phyloP scores from a whole-genome alignment of 1,140 invertebrate genomes.

The Piezodorus guildinii region DNA sequence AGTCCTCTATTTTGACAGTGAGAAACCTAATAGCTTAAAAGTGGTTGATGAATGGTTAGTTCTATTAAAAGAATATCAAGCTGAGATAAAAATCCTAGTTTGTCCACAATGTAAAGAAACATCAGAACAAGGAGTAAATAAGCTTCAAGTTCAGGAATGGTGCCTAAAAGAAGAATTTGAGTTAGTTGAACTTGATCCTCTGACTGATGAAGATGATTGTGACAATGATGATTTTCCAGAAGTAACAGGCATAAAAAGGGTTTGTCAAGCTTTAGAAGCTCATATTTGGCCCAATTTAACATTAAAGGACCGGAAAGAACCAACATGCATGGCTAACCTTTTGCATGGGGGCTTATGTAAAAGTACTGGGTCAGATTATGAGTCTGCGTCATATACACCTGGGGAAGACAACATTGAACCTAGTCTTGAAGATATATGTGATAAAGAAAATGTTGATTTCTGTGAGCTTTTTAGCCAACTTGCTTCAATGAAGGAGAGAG shows the following conservation, averaged over 20 bases:
- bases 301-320: slow-evolving; percentile 40
- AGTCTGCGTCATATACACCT: not conserved
- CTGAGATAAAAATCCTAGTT: slow-evolving; percentile 41
- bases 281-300: slow-evolving; percentile 64
- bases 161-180: slow-evolving; percentile 56
- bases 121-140: slow-evolving; percentile 17
- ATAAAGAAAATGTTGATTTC: slow-evolving; percentile 31
- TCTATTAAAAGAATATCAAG: slow-evolving; percentile 39
- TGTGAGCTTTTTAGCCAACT: slow-evolving; percentile 44
- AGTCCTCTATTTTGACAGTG: slow-evolving; percentile 44
- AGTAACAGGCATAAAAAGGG: slow-evolving; percentile 53
- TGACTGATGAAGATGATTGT: slow-evolving; percentile 36
- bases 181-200: slow-evolving; percentile 54
- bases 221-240: slow-evolving; percentile 46
- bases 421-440: slow-evolving; percentile 13
- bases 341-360: slow-evolving; percentile 20
- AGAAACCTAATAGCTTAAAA: slow-evolving; percentile 39
- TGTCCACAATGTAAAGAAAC: slow-evolving; percentile 36
- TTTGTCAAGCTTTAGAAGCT: slow-evolving; percentile 63
- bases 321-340: slow-evolving; percentile 20
- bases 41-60: slow-evolving; percentile 38
- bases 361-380: slow-evolving; percentile 7
- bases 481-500: slow-evolving; percentile 53
- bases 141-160: slow-evolving; percentile 43
- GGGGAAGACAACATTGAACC: slow-evolving; percentile 29